These are phyloP conservation scores for Eretmochelys imbricata DNA, from an alignment of 2,113 vertebrate species.

Conservation along the genomic window DNA sequence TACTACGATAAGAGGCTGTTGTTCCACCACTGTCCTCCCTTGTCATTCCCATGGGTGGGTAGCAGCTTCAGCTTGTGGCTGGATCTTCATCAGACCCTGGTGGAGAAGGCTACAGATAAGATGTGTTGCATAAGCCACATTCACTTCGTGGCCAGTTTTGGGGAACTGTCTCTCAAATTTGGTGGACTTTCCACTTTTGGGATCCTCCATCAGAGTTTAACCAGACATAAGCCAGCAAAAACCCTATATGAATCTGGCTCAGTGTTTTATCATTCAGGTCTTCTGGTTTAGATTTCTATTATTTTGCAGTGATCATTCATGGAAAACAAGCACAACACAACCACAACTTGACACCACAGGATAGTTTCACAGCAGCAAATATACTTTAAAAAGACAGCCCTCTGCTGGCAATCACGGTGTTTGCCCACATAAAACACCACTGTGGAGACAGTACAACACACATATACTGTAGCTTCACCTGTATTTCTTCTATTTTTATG, in stretches of 20 bases:
- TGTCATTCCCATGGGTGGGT: neutral
- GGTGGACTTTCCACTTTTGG: neutral
- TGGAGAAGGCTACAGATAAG: neutral
- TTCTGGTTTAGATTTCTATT: neutral
- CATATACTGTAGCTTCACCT: neutral
- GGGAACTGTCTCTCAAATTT: neutral
- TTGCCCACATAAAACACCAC: neutral
- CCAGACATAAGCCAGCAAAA: neutral
- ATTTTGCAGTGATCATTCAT: neutral
- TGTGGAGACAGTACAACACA: neutral
- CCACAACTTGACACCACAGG: neutral
- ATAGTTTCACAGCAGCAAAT: neutral
- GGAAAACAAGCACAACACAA: rapidly evolving
- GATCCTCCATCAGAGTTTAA: neutral
- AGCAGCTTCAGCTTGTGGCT: neutral
- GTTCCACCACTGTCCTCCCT: neutral
- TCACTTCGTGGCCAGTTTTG: neutral
- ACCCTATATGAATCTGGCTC: neutral
- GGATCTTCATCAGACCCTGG: neutral
- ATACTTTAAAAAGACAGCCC: neutral
- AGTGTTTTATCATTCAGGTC: neutral
- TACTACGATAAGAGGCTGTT: neutral
- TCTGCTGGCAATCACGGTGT: neutral
- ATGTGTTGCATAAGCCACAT: neutral
- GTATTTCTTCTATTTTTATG: slow-evolving; percentile 15